Percentiles rank a stretch among this genome's conserved stretches.
Conservation (phyloP, 1,140 invertebrate genomes). For the Drosophila chauvacae region DNA sequence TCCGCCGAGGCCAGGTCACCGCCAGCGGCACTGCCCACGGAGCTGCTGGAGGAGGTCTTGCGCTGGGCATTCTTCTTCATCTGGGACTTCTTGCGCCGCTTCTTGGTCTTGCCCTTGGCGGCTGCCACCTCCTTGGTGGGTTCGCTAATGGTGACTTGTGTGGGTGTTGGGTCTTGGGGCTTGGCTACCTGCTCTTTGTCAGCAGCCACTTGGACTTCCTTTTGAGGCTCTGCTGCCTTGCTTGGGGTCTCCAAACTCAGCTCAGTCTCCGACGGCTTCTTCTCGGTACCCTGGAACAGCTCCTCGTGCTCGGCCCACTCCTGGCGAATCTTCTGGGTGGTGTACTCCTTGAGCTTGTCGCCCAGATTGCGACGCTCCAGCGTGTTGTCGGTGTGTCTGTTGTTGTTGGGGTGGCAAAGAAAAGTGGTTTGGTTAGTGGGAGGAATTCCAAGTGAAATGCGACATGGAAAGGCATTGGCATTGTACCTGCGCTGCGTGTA, state of each 20-base stretch:
- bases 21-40: constrained; percentile 65
- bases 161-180: constrained; percentile 45
- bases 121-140: constrained; percentile 69
- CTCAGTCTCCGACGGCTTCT: constrained; percentile 54
- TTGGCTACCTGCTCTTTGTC: constrained; percentile 13
- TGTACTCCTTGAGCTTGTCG: constrained; percentile 75
- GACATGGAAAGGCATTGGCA: constrained; percentile 1
- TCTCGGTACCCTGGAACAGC: constrained; percentile 70
- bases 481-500: constrained; percentile 87
- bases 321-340: constrained; percentile 82
- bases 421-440: not conserved
- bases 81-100: constrained; percentile 90
- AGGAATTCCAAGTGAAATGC: not conserved
- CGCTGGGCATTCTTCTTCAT: constrained; percentile 91
- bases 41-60: constrained; percentile 87
- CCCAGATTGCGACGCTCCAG: constrained; percentile 75
- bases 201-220: constrained; percentile 24
- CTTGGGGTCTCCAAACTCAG: constrained; percentile 21
- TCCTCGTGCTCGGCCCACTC: constrained; percentile 84
- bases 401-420: too few relatives aligned
- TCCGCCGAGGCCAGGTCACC: constrained; percentile 53
- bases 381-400: constrained; percentile 79
- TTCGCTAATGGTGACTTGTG: constrained; percentile 56
- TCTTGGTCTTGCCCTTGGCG: constrained; percentile 88
- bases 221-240: constrained; percentile 11